These are phyloP conservation scores for Mesocentrotus franciscanus DNA, from an alignment of 53 echinoderm and acorn worm species.

Conservation along the genomic window DNA sequence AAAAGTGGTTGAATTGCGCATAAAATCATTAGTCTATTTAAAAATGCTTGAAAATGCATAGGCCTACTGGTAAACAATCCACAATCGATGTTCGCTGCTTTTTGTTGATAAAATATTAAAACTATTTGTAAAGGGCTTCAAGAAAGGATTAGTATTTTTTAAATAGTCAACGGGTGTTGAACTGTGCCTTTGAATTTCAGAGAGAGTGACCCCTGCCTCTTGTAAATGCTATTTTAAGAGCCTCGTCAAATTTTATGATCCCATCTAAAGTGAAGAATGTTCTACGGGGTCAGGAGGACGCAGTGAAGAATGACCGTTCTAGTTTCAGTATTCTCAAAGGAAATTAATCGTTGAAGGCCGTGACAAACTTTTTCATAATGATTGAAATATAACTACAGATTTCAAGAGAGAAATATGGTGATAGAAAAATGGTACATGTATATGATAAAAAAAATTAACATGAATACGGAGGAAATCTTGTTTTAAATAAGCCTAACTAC, in stretches of 20 bases:
- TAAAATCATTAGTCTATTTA: too few species aligned
- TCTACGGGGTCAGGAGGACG: neutral
- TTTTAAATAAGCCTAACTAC: too few species aligned
- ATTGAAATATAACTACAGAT: neutral
- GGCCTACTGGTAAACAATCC: too few species aligned
- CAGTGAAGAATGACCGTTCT: neutral
- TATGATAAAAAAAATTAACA: too few species aligned
- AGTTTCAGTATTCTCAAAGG: neutral
- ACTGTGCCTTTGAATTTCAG: neutral
- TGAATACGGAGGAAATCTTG: too few species aligned
- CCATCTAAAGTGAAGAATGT: slow-evolving; percentile 11
- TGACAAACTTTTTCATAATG: neutral
- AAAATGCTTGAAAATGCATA: too few species aligned
- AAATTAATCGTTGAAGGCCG: neutral
- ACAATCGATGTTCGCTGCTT: too few species aligned
- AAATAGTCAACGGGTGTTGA: neutral
- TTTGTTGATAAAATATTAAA: too few species aligned
- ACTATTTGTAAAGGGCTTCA: too few species aligned
- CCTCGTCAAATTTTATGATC: slow-evolving; percentile 24
- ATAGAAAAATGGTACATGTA: neutral
- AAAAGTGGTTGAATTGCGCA: too few species aligned
- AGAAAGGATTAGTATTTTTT: too few species aligned
- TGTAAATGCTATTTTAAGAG: neutral
- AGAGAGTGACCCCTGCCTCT: neutral
- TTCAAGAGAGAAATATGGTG: neutral